Conservation (phyloP, 1,140 invertebrate genomes). For the Octopus bimaculoides region DNA sequence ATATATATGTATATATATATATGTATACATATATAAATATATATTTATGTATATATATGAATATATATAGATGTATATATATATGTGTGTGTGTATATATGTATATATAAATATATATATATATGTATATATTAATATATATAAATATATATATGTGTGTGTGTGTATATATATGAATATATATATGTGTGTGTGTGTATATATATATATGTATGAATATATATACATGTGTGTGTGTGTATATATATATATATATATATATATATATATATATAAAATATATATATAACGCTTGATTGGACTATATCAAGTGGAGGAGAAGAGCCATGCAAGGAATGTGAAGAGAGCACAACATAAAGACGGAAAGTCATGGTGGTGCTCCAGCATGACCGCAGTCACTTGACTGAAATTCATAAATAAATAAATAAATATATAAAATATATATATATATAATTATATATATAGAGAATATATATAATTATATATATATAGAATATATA, state of each 20-base stretch:
- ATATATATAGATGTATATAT: background rate
- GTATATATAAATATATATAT: background rate
- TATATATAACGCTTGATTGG: too few relatives aligned
- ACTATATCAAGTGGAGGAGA: too few relatives aligned
- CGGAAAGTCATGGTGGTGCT: too few relatives aligned
- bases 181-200: background rate
- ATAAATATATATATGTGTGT: background rate
- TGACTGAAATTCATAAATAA: too few relatives aligned
- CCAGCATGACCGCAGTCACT: too few relatives aligned
- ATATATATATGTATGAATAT: background rate
- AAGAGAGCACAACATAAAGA: too few relatives aligned
- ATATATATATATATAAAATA: background rate
- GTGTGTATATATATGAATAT: background rate
- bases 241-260: background rate
- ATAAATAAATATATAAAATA: too few relatives aligned
- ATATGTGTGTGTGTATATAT: background rate
- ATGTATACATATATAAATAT: background rate
- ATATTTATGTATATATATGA: background rate
- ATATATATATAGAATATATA: too few relatives aligned
- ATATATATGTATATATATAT: background rate
- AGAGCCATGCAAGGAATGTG: too few relatives aligned
- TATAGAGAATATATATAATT: too few relatives aligned
- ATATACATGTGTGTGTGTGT: background rate
- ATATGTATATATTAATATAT: slow-evolving; percentile 1
- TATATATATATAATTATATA: too few relatives aligned